Evolutionary conservation across 2,888 invertebrate species (phyloP), one percentile per base, ranked within the genome.

Genomic region (Cetonia aurata): DNA sequence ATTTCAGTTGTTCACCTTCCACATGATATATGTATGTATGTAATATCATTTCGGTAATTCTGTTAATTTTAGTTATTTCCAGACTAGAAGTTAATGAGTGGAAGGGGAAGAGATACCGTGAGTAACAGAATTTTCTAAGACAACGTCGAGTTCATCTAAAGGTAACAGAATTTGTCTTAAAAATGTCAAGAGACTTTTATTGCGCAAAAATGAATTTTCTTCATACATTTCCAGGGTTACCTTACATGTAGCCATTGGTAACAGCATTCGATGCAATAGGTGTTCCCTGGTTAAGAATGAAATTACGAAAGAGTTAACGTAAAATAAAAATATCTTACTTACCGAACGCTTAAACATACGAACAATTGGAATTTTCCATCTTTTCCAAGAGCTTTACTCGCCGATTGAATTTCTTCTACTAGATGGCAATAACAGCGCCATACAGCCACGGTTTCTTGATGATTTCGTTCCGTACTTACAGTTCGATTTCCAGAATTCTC

Each of bases 321-420:
- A 37, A 37, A 37, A 37, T 10, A 37, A 4, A 25, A 37, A 6
- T 37, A 8, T 9, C 1, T 37, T 41, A 76, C 80, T 81, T 84
- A 97, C 97, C 97, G 92, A 77, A 96, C 90, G 80, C 96, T 94
- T 41, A 99, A 89, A 83, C 98, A 98, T 77, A 98, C 92, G 81
- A 99, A 97, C 46, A 98, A 89, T 84, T 99, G 98, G 83, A 99
- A 98, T 85, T 98, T 97, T 60, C 98, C 98, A 86, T 99, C 99
- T 84, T 99, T 99, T 67, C 99, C 99, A 19, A 96, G 88, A n/a
- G 93, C 88, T 79, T 91, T 91, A 67, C 95, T 95, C 0, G 93
- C 93, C 59, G 90, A 90, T 82, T 92, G 93, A 73, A 99, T 95
- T 84, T 96, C 96, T 79, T 94, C 93, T 81, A 98, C 91, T 12